Evolutionary conservation across 1,140 invertebrate genomes (phyloP), one percentile per base, ranked within the genome.

Genomic region (Calycopis cecrops): DNA sequence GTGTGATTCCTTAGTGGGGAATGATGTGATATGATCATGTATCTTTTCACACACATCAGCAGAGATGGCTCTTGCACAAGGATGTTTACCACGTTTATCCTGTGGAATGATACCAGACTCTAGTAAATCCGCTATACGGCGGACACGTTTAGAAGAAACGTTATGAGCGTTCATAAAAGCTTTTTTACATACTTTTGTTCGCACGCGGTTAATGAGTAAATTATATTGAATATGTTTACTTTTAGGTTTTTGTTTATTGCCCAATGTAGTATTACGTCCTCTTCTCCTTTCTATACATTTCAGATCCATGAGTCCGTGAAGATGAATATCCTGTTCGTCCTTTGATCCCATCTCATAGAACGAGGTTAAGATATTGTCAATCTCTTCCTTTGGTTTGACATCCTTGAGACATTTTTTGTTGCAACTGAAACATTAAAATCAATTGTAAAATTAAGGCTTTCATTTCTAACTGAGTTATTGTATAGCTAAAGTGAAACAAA

Each of bases 321-420:
- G 42, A 47, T 47, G 14, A 6, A 47, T 47, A 17, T 47, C 14
- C 14, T 47, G 42, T 47, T 47, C 42, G 17, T 47, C 9, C 17
- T 47, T 47, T 12, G 42, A 17, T 6, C 4, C 16, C 42, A 47
- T 47, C 12, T 9, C 18, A 11, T 35, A 35, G 11, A 35, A 35
- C 11, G 35, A 35, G 11, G 35, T 11, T 35, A 35, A 11, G 9
- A 35, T 35, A 35, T 35, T 35, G 9, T 35, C 35, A 11, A 35
- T 11, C 35, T 35, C 35, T 35, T 35, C 35, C 11, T 8, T 9
- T 35, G 35, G 35, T 8, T 8, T 35, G 9, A 35, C 11, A 35
- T 11, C 11, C 11, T 35, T 1, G 35, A 35, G 35, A 11, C 35
- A 35, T 11, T 35, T 35, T 35, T 35, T 35, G 35, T 35, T 8